Base-by-base conservation (phyloP, 1,140 invertebrate species). In the Drosophila murphyi region DNA sequence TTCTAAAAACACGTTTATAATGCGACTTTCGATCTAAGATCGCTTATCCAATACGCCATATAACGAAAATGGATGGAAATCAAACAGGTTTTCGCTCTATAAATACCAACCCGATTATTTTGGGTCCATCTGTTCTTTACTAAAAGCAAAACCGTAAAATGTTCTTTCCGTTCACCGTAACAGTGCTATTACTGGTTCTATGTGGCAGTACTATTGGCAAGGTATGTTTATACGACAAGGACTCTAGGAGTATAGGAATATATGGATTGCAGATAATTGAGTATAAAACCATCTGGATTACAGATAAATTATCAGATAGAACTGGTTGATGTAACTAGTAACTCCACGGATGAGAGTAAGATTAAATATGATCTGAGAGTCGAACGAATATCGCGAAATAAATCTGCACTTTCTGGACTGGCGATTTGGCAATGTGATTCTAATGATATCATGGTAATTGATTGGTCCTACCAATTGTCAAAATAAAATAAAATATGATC, bases 321-420 rank as follows among this genome's bases (percentile, higher is more conserved):
- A 50, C 7, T 50, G 7, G 5, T 50, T 3, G 28, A 20, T 28
- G 3, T 50, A 31, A 7, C 12, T 28, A 3, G 20, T 0, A 50
- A 52, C 32, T 34, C 51, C 20, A 54, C 51, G 32, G 51, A 54
- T 54, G 32, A 54, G n/a, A 54, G n/a, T 12, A 52, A 52, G 35
- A 6, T 12, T 12, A 52, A 48, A 20, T 20, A 20, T 20, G 1
- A 20, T 20, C 20, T 20, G 0, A 20, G 20, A 20, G 20, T 20
- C 20, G 20, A 20, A 20, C 20, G 20, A 20, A 20, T 20, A 20
- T 20, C 20, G 20, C 20, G 20, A 20, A 29, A 0, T 48, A 10
- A 3, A 48, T 48, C 47, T 48, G 6, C 7, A 28, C 7, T 29
- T 29, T 28, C 20, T 20, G 1, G 6, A 7, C 8, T 48, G 47